These are phyloP conservation scores for Drosophila varians DNA, from an alignment of 1,140 invertebrate genomes.

Conservation along the genomic window DNA sequence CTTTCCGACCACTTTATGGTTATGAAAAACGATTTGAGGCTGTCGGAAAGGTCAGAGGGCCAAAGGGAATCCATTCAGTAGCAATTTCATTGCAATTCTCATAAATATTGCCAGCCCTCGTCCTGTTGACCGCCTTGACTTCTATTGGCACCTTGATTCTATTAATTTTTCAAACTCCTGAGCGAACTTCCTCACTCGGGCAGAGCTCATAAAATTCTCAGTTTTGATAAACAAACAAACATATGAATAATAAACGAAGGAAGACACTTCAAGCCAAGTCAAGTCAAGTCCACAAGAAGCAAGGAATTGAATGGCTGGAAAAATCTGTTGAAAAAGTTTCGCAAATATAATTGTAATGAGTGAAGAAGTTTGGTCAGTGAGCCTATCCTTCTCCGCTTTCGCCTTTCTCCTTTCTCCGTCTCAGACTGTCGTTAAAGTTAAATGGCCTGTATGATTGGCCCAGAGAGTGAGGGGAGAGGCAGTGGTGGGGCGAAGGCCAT, in stretches of 20 bases:
- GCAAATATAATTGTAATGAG: slow-evolving; percentile 49
- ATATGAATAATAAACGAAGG: slow-evolving; percentile 30
- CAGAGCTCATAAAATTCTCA: not conserved
- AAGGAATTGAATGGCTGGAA: slow-evolving; percentile 13
- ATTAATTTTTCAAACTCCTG: slow-evolving; percentile 14
- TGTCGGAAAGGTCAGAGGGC: slow-evolving; percentile 19
- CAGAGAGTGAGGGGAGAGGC: slow-evolving; percentile 1
- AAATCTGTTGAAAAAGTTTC: slow-evolving; percentile 12
- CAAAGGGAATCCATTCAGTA: slow-evolving; percentile 14
- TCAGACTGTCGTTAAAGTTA: slow-evolving; percentile 54
- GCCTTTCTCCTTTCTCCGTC: slow-evolving; percentile 3
- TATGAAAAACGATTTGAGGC: slow-evolving; percentile 35
- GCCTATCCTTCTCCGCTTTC: slow-evolving; percentile 16
- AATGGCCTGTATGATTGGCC: slow-evolving; percentile 61
- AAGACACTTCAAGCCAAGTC: not conserved
- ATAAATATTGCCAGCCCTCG: slow-evolving; percentile 16
- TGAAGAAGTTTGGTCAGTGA: slow-evolving; percentile 25
- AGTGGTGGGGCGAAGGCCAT: not conserved
- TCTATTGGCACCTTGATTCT: slow-evolving; percentile 16
- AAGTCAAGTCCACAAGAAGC: slow-evolving; percentile 3
- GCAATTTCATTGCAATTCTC: slow-evolving; percentile 13
- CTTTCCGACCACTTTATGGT: not conserved
- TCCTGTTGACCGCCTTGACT: not conserved
- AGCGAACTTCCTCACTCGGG: not conserved
- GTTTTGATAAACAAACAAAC: slow-evolving; percentile 44